These are phyloP conservation scores for Agriopis marginaria DNA, from an alignment of 2,888 invertebrate species.

Conservation along the genomic window DNA sequence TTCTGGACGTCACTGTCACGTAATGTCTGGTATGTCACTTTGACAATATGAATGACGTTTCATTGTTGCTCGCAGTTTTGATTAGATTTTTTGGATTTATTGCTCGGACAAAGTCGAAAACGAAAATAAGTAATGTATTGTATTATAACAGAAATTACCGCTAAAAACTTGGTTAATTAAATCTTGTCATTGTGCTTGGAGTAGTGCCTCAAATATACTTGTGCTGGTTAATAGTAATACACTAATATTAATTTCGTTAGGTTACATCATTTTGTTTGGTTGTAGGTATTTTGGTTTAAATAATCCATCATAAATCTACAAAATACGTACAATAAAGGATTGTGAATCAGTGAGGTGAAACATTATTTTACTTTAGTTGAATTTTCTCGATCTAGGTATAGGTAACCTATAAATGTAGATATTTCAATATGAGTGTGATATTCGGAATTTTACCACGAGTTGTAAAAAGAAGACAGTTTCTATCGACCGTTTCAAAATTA, in stretches of 20 bases:
- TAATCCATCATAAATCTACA: background rate
- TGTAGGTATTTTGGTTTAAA: background rate
- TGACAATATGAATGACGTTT: background rate
- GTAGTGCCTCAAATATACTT: background rate
- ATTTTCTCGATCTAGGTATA: conserved; percentile 4
- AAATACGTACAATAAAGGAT: conserved; percentile 17
- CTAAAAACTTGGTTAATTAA: background rate
- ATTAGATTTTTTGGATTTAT: no score
- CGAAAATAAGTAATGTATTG: background rate
- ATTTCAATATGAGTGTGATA: conserved; percentile 57
- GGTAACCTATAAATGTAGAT: conserved; percentile 22
- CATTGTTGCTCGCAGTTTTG: background rate
- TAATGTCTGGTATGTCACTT: background rate
- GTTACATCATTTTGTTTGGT: conserved; percentile 14
- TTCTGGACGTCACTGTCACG: background rate
- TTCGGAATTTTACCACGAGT: conserved; percentile 61
- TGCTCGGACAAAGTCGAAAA: conserved; percentile 2
- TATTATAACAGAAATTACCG: background rate
- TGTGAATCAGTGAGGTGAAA: conserved; percentile 33
- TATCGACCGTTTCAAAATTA: conserved; percentile 66
- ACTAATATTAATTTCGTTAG: background rate
- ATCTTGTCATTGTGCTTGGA: background rate
- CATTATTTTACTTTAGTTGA: conserved; percentile 24
- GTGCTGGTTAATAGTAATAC: background rate
- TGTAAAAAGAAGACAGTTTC: conserved; percentile 58